Evolutionary conservation across 2,797 vertebrate species (phyloP).

Genomic region (Helicolenus hilgendorfi): DNA sequence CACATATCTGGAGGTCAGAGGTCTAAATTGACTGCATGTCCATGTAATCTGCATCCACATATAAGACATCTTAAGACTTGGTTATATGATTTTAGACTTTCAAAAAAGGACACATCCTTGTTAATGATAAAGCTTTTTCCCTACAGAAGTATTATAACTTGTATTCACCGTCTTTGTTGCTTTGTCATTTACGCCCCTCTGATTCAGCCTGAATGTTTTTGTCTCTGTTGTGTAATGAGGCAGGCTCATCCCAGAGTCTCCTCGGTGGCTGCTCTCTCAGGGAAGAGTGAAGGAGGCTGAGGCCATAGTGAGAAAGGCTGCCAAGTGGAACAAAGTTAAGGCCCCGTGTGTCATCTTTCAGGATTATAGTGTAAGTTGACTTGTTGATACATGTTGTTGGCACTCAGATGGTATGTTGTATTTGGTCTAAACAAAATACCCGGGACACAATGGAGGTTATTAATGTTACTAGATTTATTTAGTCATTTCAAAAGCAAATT

Average conservation of each 20-base stretch:
- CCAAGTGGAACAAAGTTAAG: slow-evolving; percentile 79
- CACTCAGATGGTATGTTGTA: not conserved
- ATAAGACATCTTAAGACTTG: not conserved
- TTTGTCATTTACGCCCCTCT: not conserved
- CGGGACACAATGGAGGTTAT: not conserved
- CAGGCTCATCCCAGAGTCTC: slow-evolving; percentile 88
- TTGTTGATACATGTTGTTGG: not conserved
- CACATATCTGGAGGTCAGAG: too few species aligned
- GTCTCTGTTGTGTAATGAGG: not conserved
- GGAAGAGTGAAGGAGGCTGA: slow-evolving; percentile 80
- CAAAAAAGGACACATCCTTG: not conserved
- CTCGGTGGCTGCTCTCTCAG: slow-evolving; percentile 84
- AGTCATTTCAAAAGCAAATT: not conserved
- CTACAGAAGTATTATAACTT: not conserved
- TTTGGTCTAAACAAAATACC: not conserved
- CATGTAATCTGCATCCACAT: not conserved
- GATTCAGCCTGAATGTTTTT: not conserved
- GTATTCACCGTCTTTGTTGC: not conserved
- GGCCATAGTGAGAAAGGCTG: slow-evolving; percentile 78
- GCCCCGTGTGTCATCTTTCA: slow-evolving; percentile 76
- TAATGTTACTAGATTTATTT: not conserved
- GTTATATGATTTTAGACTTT: not conserved
- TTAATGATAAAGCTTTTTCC: not conserved
- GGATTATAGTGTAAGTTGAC: slow-evolving; percentile 19
- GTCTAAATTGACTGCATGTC: not conserved